Evolutionary conservation across 92 coral and sea anemone genomes (phyloP), one percentile per base, ranked within the genome.

Genomic region (Epizoanthus rinbou): DNA sequence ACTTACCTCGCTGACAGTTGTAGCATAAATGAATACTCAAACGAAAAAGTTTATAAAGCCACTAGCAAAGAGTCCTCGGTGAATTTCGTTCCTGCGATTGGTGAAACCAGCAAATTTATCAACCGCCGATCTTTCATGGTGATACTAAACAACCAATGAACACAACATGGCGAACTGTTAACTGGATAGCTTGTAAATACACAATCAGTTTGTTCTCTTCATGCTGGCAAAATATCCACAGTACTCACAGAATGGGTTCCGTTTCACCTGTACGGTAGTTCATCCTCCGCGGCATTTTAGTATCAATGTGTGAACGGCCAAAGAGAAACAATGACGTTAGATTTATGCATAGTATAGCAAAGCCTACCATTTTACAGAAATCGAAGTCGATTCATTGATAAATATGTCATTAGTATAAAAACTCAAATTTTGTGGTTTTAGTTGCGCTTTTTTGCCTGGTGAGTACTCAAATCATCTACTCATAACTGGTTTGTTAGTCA

Each of bases 61-160:
- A 74, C 43, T 25, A 28, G 24, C 64, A 78, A 60, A 78, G 66
- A 2, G 23, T 41, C 16, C 33, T 41, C 39, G 39, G 59, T 22
- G 31, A 39, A 15, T 21, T 18, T 60, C 21, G 23, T 33, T 8
- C 16, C 56, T 60, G 54, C 56, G 33, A 78, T 41, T 62, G 82
- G 72, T 11, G 71, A 59, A 62, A 62, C 25, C 7, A 35, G 7
- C 54, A 50, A 1, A 50, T 78, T 78, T 78, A 78, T 78, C 82
- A 60, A 39, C 71, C 70, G 31, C 82, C 82, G 64, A 78, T 78
- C 82, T 78, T 43, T 78, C 57, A 65, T 65, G n/a, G n/a, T n/a
- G 70, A 62, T 37, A 78, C 22, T 24, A 33, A 78, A 41, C 24
- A 59, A 39, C 82, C 70, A 78, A 78, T 78, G 65, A 69, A 37